These are phyloP conservation scores for Nyctereutes procyonoides DNA, from an alignment of 2,113 vertebrate genomes.

Conservation along the genomic window DNA sequence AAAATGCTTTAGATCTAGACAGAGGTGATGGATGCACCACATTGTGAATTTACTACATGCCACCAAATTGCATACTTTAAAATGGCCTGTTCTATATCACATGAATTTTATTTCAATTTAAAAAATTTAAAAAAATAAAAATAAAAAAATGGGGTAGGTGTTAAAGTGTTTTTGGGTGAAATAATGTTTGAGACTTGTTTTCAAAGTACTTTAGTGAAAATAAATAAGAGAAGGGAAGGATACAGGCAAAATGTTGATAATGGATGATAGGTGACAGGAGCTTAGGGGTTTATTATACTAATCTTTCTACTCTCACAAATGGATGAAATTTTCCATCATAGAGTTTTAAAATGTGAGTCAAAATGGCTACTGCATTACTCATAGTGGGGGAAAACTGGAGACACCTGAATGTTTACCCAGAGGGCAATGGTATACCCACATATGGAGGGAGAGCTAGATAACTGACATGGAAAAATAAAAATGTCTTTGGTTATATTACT, in stretches of 20 bases:
- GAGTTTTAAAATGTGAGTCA: not conserved
- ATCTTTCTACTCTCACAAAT: not conserved
- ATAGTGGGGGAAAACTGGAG: not conserved
- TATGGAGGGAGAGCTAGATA: not conserved
- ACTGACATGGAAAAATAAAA: not conserved
- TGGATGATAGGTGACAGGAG: not conserved
- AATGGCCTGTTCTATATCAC: not conserved
- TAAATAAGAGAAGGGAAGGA: not conserved
- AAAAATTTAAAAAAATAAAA: no score
- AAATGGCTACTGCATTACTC: not conserved
- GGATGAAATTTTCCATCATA: not conserved
- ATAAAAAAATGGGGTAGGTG: not conserved
- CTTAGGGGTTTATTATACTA: not conserved
- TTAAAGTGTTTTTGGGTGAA: not conserved
- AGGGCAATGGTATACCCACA: not conserved
- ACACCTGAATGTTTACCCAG: not conserved
- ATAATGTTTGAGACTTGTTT: constrained; percentile 35
- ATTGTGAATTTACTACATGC: not conserved
- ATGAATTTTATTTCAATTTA: no score
- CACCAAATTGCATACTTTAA: not conserved
- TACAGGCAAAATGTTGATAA: not conserved
- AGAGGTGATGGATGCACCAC: not conserved
- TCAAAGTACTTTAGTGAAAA: constrained; percentile 12
- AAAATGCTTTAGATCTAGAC: not conserved
- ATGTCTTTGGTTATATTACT: not conserved